A percentile compares a stretch with the other conserved stretches of the same genome.
These are phyloP conservation scores for Prolemur simus DNA, from an alignment of 2,113 vertebrate species.

Conservation along the genomic window DNA sequence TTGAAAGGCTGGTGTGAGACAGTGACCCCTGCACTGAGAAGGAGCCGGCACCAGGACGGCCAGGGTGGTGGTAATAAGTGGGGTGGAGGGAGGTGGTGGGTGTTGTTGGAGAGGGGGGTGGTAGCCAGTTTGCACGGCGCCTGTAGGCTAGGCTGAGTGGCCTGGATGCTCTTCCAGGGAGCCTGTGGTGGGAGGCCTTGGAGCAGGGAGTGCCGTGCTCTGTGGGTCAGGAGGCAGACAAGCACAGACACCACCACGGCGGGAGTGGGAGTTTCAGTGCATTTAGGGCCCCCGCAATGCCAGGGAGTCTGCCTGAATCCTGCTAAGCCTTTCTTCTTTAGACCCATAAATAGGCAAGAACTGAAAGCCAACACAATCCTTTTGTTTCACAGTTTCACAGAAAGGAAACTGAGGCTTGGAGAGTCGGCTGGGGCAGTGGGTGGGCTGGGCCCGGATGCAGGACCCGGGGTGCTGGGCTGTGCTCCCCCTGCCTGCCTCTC, in stretches of 20 bases:
- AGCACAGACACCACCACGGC: rapidly evolving
- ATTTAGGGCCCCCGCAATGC: background rate
- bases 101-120: background rate
- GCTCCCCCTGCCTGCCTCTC: background rate
- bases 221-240: background rate
- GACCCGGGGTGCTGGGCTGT: rapidly evolving
- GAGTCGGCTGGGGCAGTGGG: background rate
- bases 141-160: rapidly evolving
- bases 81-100: rapidly evolving
- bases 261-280: rapidly evolving
- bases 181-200: background rate
- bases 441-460: background rate
- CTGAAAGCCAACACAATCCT: background rate
- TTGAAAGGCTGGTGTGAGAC: background rate
- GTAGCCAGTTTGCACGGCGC: background rate
- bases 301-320: background rate
- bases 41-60: background rate
- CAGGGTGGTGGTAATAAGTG: no score
- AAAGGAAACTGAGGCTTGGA: background rate
- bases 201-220: rapidly evolving
- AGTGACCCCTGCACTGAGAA: background rate
- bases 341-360: background rate
- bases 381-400: background rate
- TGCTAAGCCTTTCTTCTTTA: background rate
- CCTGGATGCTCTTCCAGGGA: background rate